Evolutionary conservation across 2,113 vertebrate species (phyloP), one percentile per base, ranked within the genome.

Genomic region (Phycodurus eques): DNA sequence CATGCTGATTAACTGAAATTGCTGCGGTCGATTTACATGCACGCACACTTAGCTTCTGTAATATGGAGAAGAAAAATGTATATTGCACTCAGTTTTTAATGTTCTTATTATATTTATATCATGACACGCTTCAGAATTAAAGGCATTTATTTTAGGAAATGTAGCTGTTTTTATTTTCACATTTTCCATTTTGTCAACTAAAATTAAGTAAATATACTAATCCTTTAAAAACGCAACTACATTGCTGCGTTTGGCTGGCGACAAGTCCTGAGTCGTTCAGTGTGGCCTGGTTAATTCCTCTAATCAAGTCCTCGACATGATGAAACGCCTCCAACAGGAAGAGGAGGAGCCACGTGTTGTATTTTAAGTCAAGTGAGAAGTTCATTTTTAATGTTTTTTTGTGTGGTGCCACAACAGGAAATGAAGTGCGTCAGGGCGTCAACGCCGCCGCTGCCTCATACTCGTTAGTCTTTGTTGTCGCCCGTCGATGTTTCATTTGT

Each of bases 1-100:
- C 67, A 44, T 1, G 53, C 57, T 56, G 72, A 83, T 86, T 81
- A 75, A 54, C 1, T 11, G 4, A 43, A 63, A 56, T 56, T n/a
- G n/a, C 53, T n/a, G 53, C 53, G 10, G n/a, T n/a, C 39, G 17
- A 33, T 33, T 60, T 60, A 60, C 13, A 31, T 11, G 14, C 20
- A 60, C 27, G 27, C 49, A 51, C 5, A 22, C 11, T 15, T 33
- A 39, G 31, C 61, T 42, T 17, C 61, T 42, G 35, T 54, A 54
- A 54, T n/a, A 22, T 11, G 53, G 20, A 22, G 53, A n/a, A 54
- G 53, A 54, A 54, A 54, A 54, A 54, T 54, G 20, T n/a, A 11
- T 10, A 54, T 54, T 22, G 20, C 8, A 11, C 20, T 54, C 20
- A 2, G 3, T 54, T 54, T 10, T 54, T 54, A 14, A 54, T 22